Evolutionary conservation across 2,113 vertebrate genomes (phyloP).

Genomic region (Epinephelus fuscoguttatus): DNA sequence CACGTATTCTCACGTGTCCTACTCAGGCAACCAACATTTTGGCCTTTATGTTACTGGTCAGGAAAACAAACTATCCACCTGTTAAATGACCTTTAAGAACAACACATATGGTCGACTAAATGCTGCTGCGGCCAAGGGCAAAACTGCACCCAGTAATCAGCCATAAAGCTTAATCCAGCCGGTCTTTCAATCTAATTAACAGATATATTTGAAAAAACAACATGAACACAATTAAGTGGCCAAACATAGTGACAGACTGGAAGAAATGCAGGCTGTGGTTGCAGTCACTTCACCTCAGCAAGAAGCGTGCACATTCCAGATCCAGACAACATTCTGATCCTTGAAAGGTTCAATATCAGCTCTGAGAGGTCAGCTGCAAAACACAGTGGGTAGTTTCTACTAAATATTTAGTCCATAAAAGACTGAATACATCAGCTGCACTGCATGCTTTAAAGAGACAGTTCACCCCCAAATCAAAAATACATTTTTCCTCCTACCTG

Average conservation of each 20-base stretch:
- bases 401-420: neutral
- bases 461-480: too few species aligned
- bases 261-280: too few species aligned
- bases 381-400: too few species aligned
- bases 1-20: too few species aligned
- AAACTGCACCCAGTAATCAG: neutral
- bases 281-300: constrained; percentile 5
- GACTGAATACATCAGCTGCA: neutral
- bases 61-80: neutral
- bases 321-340: neutral
- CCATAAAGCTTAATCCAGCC: neutral
- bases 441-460: too few species aligned
- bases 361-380: neutral
- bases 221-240: neutral
- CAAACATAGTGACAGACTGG: too few species aligned
- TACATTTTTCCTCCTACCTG: too few species aligned
- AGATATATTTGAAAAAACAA: neutral
- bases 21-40: neutral
- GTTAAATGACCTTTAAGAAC: neutral
- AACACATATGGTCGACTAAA: neutral
- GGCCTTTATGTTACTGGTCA: neutral
- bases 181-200: neutral
- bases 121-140: neutral
- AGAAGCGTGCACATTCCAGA: neutral
- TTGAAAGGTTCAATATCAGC: neutral